Evolutionary conservation across 2,888 invertebrate species (phyloP), one percentile per base, ranked within the genome.

Genomic region (Neoitamus cyanurus): DNA sequence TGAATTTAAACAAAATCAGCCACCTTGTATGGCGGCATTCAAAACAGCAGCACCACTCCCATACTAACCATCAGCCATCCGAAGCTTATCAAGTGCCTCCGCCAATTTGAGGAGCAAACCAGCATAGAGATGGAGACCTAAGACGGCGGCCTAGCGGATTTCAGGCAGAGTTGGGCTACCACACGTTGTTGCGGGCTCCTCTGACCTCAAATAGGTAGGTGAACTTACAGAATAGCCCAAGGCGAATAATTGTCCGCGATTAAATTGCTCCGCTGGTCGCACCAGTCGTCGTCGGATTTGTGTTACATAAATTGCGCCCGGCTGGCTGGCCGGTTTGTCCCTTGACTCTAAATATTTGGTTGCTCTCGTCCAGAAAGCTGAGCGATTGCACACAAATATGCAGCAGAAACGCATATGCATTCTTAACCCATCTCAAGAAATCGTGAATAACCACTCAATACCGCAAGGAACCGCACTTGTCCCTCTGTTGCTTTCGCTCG

Each of bases 251-350:
- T 75, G 75, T 75, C 25, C 75, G 75, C 20, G 75, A 75, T 46
- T 42, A 75, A 28, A 75, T 37, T 46, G 75, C 15, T 58, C 58
- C 25, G 25, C 42, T 75, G 42, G 25, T 73, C 75, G 42, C 75
- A 11, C 58, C 20, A 75, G 42, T 42, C 34, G 31, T 31, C 28
- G 34, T 75, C 25, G 30, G 25, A 75, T 37, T 6, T 75, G 42
- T 75, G 75, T 75, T 75, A 42, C 75, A 75, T 75, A 75, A 75
- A 75, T 46, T 42, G 75, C 75, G 75, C 75, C 25, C 20, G 75
- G 42, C 75, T 75, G 30, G 30, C 58, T 20, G 9, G 15, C 58
- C 11, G 70, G 30, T n/a, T 11, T 70, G 75, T 42, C 75, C 75
- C 42, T 75, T 75, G 75, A 75, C 75, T 42, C 28, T 28, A 42